phyloP scores from a whole-genome alignment of 2,888 invertebrate genomes.

The Petrolisthes cinctipes region DNA sequence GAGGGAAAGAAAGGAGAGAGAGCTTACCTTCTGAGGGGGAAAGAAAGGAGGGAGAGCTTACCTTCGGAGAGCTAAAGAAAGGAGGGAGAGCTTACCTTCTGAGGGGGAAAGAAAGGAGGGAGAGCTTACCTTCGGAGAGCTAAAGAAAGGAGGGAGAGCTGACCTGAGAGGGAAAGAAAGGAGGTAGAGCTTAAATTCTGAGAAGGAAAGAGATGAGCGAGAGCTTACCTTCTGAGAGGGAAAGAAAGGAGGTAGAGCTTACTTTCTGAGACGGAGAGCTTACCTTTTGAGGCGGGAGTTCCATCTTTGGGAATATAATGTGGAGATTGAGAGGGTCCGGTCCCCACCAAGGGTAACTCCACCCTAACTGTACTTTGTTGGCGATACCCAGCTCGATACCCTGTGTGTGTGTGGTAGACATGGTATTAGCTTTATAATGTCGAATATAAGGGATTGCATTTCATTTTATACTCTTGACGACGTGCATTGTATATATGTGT shows the following conservation, averaged over 20 bases:
- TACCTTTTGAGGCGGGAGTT: conserved; percentile 22
- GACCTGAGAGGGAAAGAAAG: neutral
- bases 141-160: neutral
- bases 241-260: neutral
- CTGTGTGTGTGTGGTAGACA: too few relatives aligned
- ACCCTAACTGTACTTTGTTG: conserved; percentile 29
- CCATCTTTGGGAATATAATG: conserved; percentile 5
- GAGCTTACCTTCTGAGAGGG: neutral
- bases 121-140: too few relatives aligned
- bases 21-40: too few relatives aligned
- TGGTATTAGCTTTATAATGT: too few relatives aligned
- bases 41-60: too few relatives aligned
- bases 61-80: too few relatives aligned
- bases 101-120: too few relatives aligned
- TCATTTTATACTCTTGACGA: too few relatives aligned
- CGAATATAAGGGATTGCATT: too few relatives aligned
- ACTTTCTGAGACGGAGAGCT: neutral
- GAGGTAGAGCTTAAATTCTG: neutral
- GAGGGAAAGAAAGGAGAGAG: neutral
- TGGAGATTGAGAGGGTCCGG: neutral
- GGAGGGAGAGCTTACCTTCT: too few relatives aligned
- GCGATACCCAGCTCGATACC: conserved; percentile 29
- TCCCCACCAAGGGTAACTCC: conserved; percentile 29
- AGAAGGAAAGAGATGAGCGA: neutral
- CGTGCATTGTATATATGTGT: too few relatives aligned